phyloP scores from a whole-genome alignment of 30 jellyfish, hydroid and myxozoan genomes.

The Turritopsis rubra region DNA sequence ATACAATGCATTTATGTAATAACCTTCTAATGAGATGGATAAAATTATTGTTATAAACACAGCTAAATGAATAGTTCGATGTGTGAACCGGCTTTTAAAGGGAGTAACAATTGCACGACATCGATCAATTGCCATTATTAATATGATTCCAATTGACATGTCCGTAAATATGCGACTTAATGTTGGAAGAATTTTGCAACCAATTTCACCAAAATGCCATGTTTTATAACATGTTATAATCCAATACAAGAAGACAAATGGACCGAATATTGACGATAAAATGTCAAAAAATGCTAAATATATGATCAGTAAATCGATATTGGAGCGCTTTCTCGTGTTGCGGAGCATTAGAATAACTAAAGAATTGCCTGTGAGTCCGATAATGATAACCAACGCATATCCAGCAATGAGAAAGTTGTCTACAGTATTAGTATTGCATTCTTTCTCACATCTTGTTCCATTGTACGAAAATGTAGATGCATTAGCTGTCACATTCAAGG shows the following conservation, averaged over 20 bases:
- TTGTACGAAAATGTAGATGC: neutral
- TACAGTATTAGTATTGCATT: neutral
- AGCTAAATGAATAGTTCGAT: constrained; percentile 34
- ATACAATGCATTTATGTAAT: constrained; percentile 27
- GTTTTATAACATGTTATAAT: constrained; percentile 27
- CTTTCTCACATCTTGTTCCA: neutral
- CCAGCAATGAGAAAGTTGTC: constrained; percentile 13
- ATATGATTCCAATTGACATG: constrained; percentile 53
- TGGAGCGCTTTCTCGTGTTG: constrained; percentile 25
- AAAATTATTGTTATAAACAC: constrained; percentile 4
- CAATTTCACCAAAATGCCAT: constrained; percentile 83
- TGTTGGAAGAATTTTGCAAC: constrained; percentile 65
- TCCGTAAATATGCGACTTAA: constrained; percentile 52
- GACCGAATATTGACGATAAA: constrained; percentile 56
- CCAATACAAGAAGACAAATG: constrained; percentile 54
- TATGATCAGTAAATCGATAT: constrained; percentile 38
- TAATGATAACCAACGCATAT: constrained; percentile 30
- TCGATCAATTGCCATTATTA: constrained; percentile 70
- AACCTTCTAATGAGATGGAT: constrained; percentile 36
- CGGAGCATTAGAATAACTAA: constrained; percentile 45
- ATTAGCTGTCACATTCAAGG: no score
- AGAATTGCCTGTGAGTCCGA: constrained; percentile 63
- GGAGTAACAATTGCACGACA: constrained; percentile 85
- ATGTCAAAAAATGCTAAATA: constrained; percentile 64
- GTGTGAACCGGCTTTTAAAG: constrained; percentile 29